These are phyloP conservation scores for Caretta caretta DNA, from an alignment of 2,113 vertebrate genomes.

Conservation along the genomic window DNA sequence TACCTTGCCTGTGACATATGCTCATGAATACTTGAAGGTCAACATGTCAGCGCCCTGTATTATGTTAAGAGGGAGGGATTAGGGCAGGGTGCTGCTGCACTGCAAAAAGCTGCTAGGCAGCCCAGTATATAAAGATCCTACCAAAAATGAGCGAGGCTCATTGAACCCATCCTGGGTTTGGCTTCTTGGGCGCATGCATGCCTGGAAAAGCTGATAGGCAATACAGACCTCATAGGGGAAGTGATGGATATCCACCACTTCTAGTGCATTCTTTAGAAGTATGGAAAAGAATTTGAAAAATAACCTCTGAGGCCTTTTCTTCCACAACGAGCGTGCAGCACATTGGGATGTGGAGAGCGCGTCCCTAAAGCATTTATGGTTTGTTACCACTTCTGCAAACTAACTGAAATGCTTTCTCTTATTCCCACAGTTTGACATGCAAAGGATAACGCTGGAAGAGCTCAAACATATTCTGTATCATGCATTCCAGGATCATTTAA, in stretches of 20 bases:
- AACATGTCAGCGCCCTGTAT: background rate
- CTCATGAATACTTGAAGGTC: background rate
- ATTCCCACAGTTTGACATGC: conserved; percentile 95
- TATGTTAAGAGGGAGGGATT: background rate
- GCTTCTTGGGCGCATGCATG: background rate
- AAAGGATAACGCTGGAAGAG: conserved; percentile 96
- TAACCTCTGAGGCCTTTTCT: background rate
- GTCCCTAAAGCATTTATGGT: rapidly evolving
- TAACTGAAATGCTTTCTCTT: background rate
- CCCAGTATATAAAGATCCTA: background rate
- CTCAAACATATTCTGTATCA: conserved; percentile 98
- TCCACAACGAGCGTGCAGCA: rapidly evolving
- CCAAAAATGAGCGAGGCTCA: background rate
- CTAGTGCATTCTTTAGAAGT: background rate
- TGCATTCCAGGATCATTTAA: conserved; percentile 97
- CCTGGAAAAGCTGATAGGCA: background rate
- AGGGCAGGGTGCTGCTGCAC: background rate
- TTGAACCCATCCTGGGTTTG: too few relatives aligned
- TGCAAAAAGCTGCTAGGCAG: background rate
- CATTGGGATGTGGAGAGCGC: rapidly evolving
- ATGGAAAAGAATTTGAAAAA: background rate
- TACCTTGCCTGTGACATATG: background rate
- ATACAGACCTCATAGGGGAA: background rate
- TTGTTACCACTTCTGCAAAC: rapidly evolving
- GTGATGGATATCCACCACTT: too few relatives aligned